Evolutionary conservation across 1,140 invertebrate genomes (phyloP).

Genomic region (Heliconius hewitsoni): DNA sequence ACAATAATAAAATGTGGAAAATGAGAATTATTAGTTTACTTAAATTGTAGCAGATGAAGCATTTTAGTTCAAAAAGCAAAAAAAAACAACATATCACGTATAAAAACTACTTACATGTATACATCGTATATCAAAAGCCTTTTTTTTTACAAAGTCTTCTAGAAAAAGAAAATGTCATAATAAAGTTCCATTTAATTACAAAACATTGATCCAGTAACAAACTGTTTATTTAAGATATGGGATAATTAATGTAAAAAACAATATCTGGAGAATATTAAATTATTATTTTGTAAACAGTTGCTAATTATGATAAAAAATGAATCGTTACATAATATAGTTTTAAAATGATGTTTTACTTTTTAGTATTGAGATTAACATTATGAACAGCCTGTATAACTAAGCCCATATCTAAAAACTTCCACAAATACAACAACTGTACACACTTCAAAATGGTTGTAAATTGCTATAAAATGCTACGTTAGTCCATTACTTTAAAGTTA

Average conservation of each 20-base stretch:
- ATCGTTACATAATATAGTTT: background rate
- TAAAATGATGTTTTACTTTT: background rate
- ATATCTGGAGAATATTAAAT: no score
- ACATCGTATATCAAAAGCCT: background rate
- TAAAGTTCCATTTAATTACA: background rate
- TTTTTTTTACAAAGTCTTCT: background rate
- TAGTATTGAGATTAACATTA: background rate
- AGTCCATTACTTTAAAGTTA: constrained; percentile 12
- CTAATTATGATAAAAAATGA: no score
- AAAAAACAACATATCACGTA: background rate
- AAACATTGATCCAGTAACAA: background rate
- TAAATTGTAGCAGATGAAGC: background rate
- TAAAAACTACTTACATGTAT: background rate
- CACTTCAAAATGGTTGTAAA: background rate
- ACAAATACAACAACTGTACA: background rate
- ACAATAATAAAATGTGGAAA: no score
- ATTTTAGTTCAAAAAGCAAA: background rate
- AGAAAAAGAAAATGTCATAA: background rate
- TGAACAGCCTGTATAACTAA: background rate
- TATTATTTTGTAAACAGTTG: no score
- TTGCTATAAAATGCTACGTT: background rate
- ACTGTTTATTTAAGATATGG: background rate
- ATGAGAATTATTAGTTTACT: no score
- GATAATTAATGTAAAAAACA: background rate
- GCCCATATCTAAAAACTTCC: background rate